Percentiles rank a stretch among this genome's conserved stretches.
These are phyloP conservation scores for Schizotus pectinicornis DNA, from an alignment of 2,888 invertebrate genomes.

Conservation along the genomic window DNA sequence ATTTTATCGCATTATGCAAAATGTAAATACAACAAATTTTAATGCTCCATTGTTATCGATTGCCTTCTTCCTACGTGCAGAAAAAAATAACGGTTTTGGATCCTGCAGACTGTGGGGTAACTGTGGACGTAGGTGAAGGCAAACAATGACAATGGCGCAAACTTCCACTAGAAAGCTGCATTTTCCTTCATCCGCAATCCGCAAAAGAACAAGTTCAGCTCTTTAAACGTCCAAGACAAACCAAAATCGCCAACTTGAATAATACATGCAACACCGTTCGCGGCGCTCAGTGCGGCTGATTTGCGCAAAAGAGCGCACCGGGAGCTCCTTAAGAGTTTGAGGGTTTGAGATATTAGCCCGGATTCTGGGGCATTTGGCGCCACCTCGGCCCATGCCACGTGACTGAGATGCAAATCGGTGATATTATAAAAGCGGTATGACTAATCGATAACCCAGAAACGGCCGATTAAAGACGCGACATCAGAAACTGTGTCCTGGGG, in stretches of 20 bases:
- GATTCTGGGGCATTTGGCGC: constrained; percentile 31
- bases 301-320: constrained; percentile 24
- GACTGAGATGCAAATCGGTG: constrained; percentile 32
- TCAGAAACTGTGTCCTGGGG: constrained; percentile 25
- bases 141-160: too few relatives aligned
- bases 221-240: background rate
- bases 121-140: too few relatives aligned
- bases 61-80: too few relatives aligned
- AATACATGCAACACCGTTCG: constrained; percentile 10
- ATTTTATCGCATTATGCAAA: too few relatives aligned
- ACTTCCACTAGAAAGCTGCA: too few relatives aligned
- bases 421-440: constrained; percentile 22
- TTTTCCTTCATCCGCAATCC: too few relatives aligned
- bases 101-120: too few relatives aligned
- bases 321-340: constrained; percentile 22
- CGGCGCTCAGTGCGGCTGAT: constrained; percentile 13
- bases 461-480: constrained; percentile 31
- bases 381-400: constrained; percentile 28
- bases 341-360: constrained; percentile 26
- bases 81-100: too few relatives aligned
- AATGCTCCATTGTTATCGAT: too few relatives aligned
- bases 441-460: constrained; percentile 26
- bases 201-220: background rate
- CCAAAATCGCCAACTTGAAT: constrained; percentile 10
- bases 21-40: too few relatives aligned